These are phyloP conservation scores for Macrobrachium nipponense DNA, from an alignment of 1,140 invertebrate species.

Conservation along the genomic window DNA sequence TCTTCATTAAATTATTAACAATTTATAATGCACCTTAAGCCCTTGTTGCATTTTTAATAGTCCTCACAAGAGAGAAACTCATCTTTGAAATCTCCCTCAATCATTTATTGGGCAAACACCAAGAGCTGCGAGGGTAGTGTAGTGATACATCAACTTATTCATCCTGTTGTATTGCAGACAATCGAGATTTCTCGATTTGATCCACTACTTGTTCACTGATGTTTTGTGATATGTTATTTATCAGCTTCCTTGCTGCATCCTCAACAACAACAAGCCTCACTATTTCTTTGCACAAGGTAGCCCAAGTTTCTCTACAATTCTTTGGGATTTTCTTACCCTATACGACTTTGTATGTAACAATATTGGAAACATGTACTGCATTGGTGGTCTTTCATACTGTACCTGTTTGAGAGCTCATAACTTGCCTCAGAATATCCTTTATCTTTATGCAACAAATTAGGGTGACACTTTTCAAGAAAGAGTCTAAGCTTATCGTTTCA, in stretches of 20 bases:
- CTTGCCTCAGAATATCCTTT: constrained; percentile 1
- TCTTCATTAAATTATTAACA: constrained; percentile 8
- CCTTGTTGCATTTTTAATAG: constrained; percentile 7
- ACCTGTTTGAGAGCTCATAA: constrained; percentile 1
- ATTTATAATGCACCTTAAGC: constrained; percentile 10
- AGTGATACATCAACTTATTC: constrained; percentile 2
- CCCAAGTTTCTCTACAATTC: constrained; percentile 22
- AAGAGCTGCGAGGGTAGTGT: not conserved
- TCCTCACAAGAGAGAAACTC: constrained; percentile 9
- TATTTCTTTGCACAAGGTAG: constrained; percentile 14
- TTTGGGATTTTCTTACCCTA: not conserved
- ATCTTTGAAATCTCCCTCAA: constrained; percentile 14
- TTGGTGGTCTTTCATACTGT: constrained; percentile 21
- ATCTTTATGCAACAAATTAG: constrained; percentile 26
- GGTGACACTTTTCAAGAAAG: constrained; percentile 11
- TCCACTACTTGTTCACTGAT: constrained; percentile 23
- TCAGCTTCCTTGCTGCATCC: constrained; percentile 15
- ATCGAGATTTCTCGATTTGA: not conserved
- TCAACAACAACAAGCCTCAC: constrained; percentile 6
- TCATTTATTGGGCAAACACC: not conserved
- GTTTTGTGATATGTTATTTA: not conserved
- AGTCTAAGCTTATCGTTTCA: constrained; percentile 29
- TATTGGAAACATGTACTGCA: constrained; percentile 2
- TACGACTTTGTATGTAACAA: constrained; percentile 10
- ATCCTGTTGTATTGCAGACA: constrained; percentile 4